phyloP scores from a whole-genome alignment of 2,797 vertebrate species.

The Astyanax mexicanus region DNA sequence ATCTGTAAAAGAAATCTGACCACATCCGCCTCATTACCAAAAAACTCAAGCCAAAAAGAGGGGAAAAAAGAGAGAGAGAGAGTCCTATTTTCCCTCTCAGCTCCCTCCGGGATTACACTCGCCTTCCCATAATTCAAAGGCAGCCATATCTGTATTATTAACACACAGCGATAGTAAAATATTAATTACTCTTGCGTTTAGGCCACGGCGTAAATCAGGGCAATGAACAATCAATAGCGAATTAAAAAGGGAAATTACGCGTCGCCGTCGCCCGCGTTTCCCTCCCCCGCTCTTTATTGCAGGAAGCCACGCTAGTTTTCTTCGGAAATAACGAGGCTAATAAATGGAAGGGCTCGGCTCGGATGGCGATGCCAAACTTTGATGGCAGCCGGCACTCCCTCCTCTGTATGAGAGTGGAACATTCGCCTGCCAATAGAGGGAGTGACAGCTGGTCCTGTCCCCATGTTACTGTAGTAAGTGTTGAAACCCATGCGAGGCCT shows the following conservation, averaged over 20 bases:
- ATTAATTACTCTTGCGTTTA: conserved; percentile 5
- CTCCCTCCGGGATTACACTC: conserved; percentile 11
- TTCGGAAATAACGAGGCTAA: conserved; percentile 14
- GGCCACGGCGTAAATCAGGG: background rate
- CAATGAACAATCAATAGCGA: conserved; percentile 1
- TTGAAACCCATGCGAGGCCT: conserved; percentile 41
- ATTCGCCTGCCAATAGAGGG: conserved; percentile 51
- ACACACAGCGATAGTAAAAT: conserved; percentile 15
- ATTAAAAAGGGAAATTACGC: background rate
- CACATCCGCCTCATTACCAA: conserved; percentile 11
- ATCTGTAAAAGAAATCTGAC: conserved; percentile 2
- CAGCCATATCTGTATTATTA: conserved; percentile 9
- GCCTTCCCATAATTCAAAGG: conserved; percentile 8
- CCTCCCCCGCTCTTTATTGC: conserved; percentile 9
- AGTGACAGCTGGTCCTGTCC: conserved; percentile 61
- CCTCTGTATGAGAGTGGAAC: conserved; percentile 40
- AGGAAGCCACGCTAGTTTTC: background rate
- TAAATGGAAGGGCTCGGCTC: conserved; percentile 25
- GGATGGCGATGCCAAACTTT: conserved; percentile 37
- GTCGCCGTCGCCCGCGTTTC: background rate
- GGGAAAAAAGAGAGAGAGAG: too few species aligned
- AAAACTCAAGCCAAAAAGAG: conserved; percentile 2
- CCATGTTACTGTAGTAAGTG: conserved; percentile 48
- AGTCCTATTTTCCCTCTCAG: conserved; percentile 5
- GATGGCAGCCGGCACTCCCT: conserved; percentile 39